A percentile compares a stretch with the other conserved stretches of the same genome.
These are phyloP conservation scores for Loriculus beryllinus DNA, from an alignment of 2,797 vertebrate species.

Conservation along the genomic window DNA sequence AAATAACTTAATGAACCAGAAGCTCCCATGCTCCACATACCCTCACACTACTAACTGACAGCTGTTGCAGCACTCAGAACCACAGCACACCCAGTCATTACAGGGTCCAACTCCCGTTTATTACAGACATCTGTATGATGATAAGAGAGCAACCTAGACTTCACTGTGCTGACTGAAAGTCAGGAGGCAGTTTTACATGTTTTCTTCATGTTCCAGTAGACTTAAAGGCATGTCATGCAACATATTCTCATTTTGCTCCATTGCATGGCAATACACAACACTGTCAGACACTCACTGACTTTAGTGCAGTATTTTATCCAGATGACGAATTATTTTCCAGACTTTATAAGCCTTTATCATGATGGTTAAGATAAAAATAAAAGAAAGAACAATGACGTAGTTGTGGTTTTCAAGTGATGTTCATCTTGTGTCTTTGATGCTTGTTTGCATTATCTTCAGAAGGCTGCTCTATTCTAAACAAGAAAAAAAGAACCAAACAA, in stretches of 20 bases:
- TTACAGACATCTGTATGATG: not conserved
- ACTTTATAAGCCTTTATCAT: not conserved
- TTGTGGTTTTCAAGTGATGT: not conserved
- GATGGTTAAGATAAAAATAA: not conserved
- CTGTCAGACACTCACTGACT: not conserved
- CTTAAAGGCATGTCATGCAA: not conserved
- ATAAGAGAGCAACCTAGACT: not conserved
- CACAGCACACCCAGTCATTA: not conserved
- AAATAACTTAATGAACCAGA: not conserved
- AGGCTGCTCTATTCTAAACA: slow-evolving; percentile 14
- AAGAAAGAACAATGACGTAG: not conserved
- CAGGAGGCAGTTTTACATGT: not conserved
- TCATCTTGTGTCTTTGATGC: not conserved
- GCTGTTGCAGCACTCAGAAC: not conserved
- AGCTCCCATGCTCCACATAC: not conserved
- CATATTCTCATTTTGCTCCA: not conserved
- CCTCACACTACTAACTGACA: not conserved
- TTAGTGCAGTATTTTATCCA: not conserved
- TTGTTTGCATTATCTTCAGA: slow-evolving; percentile 41
- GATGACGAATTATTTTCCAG: not conserved
- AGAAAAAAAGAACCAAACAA: not conserved
- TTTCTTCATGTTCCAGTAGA: not conserved
- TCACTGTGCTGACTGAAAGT: not conserved
- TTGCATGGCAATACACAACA: not conserved
- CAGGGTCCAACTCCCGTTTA: not conserved